Base-by-base conservation (phyloP, 2,113 vertebrate species). In the Anthoscopus minutus region DNA sequence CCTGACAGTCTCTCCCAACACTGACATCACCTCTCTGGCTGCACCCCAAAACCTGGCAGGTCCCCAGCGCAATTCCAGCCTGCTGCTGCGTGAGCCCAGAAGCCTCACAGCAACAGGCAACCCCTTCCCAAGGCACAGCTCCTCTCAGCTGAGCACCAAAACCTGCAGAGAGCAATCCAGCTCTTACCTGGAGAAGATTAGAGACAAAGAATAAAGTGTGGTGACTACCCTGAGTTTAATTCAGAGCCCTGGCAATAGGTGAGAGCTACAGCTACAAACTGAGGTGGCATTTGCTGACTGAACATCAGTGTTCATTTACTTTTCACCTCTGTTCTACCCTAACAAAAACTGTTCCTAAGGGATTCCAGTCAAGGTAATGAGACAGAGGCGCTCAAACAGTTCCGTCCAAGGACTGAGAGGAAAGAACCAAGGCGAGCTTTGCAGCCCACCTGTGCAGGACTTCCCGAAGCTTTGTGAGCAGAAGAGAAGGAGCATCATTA, bases 351-450 rank as follows among this genome's bases (percentile, higher is more conserved):
- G 7, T 10, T 44, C 61, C 35, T 22, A 31, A 61, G 47, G 24
- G 47, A 57, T 4, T 9, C 35, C 50, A 50, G 33, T 6, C 50
- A 28, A 44, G 16, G 45, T 5, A 19, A 10, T 4, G 23, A 50
- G 20, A 22, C 0, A 0, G 4, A 47, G n/a, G 6, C 7, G 69
- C 9, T 58, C 44, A 4, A 9, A 11, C 19, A 82, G 22, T 6
- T 27, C 48, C 24, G 16, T 28, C 16, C 40, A 35, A 28, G 27
- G 38, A 10, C 37, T 31, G 51, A 70, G 21, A 28, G 30, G 35
- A 31, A 44, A 50, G 58, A 20, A n/a, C 50, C 2, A 4, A 51
- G 28, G 9, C 4, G 20, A 91, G 28, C 38, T 72, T 16, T 51
- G 44, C 47, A 66, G 23, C 14, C 45, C 40, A 22, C 19, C 47